Conservation (phyloP, 2,888 invertebrate species). For the Cerceris ruficornis region DNA sequence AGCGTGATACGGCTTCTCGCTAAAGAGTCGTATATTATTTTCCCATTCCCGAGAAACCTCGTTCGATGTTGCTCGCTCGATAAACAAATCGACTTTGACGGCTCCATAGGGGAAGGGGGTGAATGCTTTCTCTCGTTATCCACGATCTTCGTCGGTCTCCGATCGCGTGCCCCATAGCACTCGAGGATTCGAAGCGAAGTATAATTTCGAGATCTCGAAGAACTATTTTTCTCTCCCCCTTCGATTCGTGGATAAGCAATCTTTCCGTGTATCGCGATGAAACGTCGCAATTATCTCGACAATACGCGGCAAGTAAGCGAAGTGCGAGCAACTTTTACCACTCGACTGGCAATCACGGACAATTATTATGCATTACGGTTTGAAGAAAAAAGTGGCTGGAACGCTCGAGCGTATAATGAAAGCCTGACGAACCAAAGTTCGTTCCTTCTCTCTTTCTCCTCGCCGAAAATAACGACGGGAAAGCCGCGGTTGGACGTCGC, state of each 20-base stretch:
- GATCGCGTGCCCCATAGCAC: slow-evolving; percentile 35
- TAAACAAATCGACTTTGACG: slow-evolving; percentile 56
- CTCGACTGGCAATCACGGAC: slow-evolving; percentile 24
- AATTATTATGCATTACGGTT: slow-evolving; percentile 2
- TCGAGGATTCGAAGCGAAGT: slow-evolving; percentile 22
- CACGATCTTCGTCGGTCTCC: background rate
- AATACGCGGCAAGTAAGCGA: slow-evolving; percentile 25
- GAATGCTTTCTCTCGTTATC: background rate
- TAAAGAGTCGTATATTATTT: slow-evolving; percentile 59
- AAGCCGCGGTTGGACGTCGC: background rate
- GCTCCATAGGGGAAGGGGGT: slow-evolving; percentile 7
- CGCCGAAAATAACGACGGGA: slow-evolving; percentile 40
- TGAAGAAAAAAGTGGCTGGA: slow-evolving; percentile 6
- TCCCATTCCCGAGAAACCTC: slow-evolving; percentile 48
- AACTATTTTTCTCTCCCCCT: slow-evolving; percentile 15
- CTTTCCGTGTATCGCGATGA: slow-evolving; percentile 4
- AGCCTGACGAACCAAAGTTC: slow-evolving; percentile 34
- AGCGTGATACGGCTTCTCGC: slow-evolving; percentile 39
- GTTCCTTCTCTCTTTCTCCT: background rate
- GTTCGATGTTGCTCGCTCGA: slow-evolving; percentile 27
- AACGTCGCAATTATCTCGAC: slow-evolving; percentile 44
- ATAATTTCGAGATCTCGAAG: slow-evolving; percentile 37
- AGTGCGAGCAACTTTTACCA: slow-evolving; percentile 15
- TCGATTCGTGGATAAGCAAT: slow-evolving; percentile 14
- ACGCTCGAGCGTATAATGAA: slow-evolving; percentile 45